phyloP scores from a whole-genome alignment of 2,888 invertebrate species.

The Drosophila mayaguana region DNA sequence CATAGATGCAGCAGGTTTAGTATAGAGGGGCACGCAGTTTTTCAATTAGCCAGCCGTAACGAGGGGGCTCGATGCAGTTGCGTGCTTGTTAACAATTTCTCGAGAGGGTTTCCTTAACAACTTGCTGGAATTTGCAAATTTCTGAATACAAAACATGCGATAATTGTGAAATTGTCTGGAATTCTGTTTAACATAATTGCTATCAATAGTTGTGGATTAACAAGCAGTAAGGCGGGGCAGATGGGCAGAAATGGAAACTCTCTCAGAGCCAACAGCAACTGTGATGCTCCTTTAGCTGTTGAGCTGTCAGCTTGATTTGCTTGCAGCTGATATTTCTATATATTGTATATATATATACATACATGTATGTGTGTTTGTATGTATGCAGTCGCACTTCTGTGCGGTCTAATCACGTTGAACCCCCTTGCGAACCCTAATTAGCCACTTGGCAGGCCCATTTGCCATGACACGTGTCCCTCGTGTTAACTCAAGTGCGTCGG shows the following conservation, averaged over 20 bases:
- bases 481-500: slow-evolving; percentile 69
- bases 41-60: slow-evolving; percentile 55
- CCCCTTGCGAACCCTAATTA: slow-evolving; percentile 50
- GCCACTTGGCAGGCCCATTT: slow-evolving; percentile 54
- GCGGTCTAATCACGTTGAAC: slow-evolving; percentile 24
- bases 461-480: slow-evolving; percentile 61
- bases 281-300: slow-evolving; percentile 13
- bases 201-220: slow-evolving; percentile 45
- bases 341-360: no score
- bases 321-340: slow-evolving; percentile 41
- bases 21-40: slow-evolving; percentile 51
- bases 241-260: no score
- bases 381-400: not conserved
- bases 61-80: slow-evolving; percentile 30
- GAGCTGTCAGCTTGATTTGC: slow-evolving; percentile 49
- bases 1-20: slow-evolving; percentile 17
- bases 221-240: slow-evolving; percentile 17
- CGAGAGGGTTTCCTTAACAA: slow-evolving; percentile 44
- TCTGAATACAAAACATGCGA: slow-evolving; percentile 47
- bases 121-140: slow-evolving; percentile 58
- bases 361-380: not conserved
- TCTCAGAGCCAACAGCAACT: not conserved
- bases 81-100: slow-evolving; percentile 59
- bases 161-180: slow-evolving; percentile 65
- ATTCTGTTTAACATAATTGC: slow-evolving; percentile 70